Evolutionary conservation across 2,888 invertebrate genomes (phyloP), one percentile per base, ranked within the genome.

Genomic region (Perithous albicinctus): DNA sequence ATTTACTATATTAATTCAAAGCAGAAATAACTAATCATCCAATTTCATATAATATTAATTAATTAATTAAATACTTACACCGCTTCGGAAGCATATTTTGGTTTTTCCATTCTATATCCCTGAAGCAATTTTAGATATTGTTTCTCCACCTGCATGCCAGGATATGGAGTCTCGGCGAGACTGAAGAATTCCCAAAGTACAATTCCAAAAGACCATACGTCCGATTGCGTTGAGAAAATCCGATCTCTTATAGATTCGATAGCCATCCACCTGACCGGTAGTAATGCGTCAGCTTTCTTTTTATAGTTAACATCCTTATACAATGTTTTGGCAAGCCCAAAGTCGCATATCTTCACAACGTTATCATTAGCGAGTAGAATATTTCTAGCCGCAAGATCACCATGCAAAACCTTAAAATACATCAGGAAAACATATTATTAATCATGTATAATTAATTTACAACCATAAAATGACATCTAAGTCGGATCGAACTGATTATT

Each of bases 211-310:
- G 98, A 97, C 98, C 98, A 99, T 80, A 98, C 96, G 91, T 99
- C 99, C 0, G 98, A 98, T 89, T 98, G 98, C 0, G 97, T 98
- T 0, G 98, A 98, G 92, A 98, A 99, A 43, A 98, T 95, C 75
- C 97, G 94, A 93, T 98, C 98, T 70, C 96, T 95, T 86, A 99
- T 96, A 0, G 98, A 98, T 93, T 99, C 99, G 77, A 99, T 94
- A 0, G 99, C 98, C 94, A 99, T 95, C 99, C 99, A 99, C 92
- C 98, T 99, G n/a, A 99, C 96, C 20, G 99, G 99, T 7, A 99
- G 93, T 0, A 96, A 96, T 54, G 96, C 96, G 91, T 97, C 96
- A 89, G 97, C 97, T 90, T 97, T 96, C 91, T 98, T 98, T 89
- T 97, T 96, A 90, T 99, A 99, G 93, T 98, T 98, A 74, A 97